Evolutionary conservation across 2,797 vertebrate species (phyloP).

Genomic region (Rachycentron canadum): DNA sequence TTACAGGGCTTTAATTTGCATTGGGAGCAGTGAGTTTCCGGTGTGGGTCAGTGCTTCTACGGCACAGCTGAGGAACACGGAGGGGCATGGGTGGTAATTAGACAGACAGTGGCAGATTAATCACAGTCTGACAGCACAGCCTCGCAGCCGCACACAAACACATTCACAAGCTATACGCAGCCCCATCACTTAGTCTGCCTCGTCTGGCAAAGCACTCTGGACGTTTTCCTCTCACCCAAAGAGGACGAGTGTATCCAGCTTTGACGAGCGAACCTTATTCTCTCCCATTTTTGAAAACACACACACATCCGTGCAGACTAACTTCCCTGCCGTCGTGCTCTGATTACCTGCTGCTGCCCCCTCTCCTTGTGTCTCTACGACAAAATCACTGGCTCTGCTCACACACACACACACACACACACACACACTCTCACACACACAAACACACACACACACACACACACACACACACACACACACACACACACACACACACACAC

Average conservation of each 20-base stretch:
- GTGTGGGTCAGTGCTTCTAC: slow-evolving; percentile 71
- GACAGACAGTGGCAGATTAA: slow-evolving; percentile 78
- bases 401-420: no score
- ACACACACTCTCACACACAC: no score
- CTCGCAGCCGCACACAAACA: slow-evolving; percentile 54
- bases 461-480: no score
- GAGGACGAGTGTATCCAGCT: slow-evolving; percentile 32
- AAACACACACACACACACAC: no score
- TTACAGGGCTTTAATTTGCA: slow-evolving; percentile 83
- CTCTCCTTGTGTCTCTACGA: slow-evolving; percentile 39
- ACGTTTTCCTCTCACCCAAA: slow-evolving; percentile 22
- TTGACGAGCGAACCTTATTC: slow-evolving; percentile 4
- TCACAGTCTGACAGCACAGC: slow-evolving; percentile 72
- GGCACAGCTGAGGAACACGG: slow-evolving; percentile 45
- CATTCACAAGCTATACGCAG: slow-evolving; percentile 24
- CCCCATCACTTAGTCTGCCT: slow-evolving; percentile 41
- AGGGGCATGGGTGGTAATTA: slow-evolving; percentile 78
- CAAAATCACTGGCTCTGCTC: slow-evolving; percentile 60
- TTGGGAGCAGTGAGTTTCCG: slow-evolving; percentile 55
- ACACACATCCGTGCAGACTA: slow-evolving; percentile 14
- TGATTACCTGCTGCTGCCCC: slow-evolving; percentile 55
- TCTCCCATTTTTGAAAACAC: slow-evolving; percentile 21
- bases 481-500: no score
- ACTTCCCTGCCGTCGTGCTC: slow-evolving; percentile 49
- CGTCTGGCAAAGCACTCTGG: slow-evolving; percentile 27